These are phyloP conservation scores for Pandion haliaetus DNA, from an alignment of 2,113 vertebrate species.

Conservation along the genomic window DNA sequence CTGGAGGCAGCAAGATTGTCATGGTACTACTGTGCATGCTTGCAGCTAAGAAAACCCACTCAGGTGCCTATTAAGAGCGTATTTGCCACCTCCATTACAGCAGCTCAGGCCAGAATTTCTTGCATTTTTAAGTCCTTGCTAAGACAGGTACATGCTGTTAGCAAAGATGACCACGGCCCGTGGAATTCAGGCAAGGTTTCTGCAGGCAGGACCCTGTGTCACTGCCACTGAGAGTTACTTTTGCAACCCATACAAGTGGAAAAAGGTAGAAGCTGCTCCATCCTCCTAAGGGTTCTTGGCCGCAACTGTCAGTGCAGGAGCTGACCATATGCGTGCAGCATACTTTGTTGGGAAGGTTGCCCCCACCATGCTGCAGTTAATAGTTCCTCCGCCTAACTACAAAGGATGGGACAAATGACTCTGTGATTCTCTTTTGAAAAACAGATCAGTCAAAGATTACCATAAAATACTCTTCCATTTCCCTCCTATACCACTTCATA, in stretches of 20 bases:
- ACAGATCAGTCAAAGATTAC: neutral
- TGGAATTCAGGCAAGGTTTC: neutral
- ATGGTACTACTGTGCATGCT: neutral
- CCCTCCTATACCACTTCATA: neutral
- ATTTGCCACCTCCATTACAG: neutral
- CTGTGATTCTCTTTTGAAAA: neutral
- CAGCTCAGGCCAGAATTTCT: neutral
- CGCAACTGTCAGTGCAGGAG: neutral
- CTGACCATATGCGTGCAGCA: fast-evolving
- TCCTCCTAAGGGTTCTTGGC: neutral
- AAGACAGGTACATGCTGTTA: neutral
- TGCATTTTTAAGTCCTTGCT: neutral
- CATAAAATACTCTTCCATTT: neutral
- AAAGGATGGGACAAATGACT: neutral
- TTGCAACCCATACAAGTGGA: neutral
- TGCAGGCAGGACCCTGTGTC: neutral
- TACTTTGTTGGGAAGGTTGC: neutral
- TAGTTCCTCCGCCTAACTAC: neutral
- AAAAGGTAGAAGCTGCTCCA: neutral
- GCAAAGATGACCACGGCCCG: fast-evolving
- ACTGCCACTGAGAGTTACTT: neutral
- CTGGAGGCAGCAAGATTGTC: neutral
- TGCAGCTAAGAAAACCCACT: neutral
- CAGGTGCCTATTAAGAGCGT: neutral
- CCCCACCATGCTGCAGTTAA: neutral